Base-by-base conservation (phyloP, 2,113 vertebrate genomes). In the Pagrus major region DNA sequence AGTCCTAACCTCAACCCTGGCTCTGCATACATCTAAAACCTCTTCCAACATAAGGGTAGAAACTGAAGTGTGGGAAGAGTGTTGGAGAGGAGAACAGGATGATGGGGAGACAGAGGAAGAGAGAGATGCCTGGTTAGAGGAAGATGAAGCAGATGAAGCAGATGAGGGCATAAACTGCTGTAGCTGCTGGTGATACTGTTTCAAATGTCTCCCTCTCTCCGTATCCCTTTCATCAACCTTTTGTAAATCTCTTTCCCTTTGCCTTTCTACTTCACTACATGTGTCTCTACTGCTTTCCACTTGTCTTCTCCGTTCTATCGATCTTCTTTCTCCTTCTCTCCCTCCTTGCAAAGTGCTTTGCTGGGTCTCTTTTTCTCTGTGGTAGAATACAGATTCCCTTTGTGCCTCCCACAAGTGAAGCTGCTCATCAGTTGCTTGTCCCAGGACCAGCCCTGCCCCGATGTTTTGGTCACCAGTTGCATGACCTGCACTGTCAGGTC, bases 151-250 rank as follows among this genome's bases (percentile, higher is more conserved):
- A 54, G 76, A 82, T 49, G 74, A 77, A 18, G 23, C 12, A 44
- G 81, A 64, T 21, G 94, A 94, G 41, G 96, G 94, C 2, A 72
- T 71, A 64, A 88, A 87, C 84, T 92, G 88, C 87, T 98, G 97
- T 72, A 98, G 96, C 76, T 97, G 95, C 88, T 96, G 94, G 79
- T 98, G 96, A 86, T 97, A 98, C 73, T 90, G 89, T 59, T 90
- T 95, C 74, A 98, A 86, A 84, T 96, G 97, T 6, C 93, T 94
- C 78, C 96, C 94, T 37, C 94, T 94, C 58, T 97, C 96, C 33
- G 91, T 94, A 76, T 96, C 51, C 54, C 42, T 42, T 0, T 76
- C 78, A 27, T 71, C 56, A 41, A 6, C 42, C 3, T 56, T 73
- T n/a, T 71, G 29, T 80, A 89, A 25, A 82, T 71, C 8, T 60